Evolutionary conservation across 2,888 invertebrate species (phyloP).

Genomic region (Chaitophorus viminalis): DNA sequence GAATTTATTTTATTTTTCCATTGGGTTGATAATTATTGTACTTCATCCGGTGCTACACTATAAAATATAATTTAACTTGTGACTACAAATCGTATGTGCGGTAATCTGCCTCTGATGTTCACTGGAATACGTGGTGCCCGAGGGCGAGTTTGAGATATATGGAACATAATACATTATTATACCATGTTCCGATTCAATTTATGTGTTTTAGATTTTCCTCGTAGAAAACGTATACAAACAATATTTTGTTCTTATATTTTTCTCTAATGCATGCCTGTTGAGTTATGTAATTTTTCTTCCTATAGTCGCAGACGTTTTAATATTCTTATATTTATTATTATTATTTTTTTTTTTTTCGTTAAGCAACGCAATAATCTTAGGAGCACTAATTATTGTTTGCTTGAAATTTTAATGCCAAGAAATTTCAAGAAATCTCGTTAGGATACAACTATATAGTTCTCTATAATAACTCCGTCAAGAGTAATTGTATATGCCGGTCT

Average conservation of each 20-base stretch:
- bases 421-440: background rate
- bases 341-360: background rate
- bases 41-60: too few species aligned
- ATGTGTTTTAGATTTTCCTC: background rate
- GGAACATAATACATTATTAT: background rate
- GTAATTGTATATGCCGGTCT: background rate
- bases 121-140: background rate
- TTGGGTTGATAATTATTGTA: too few species aligned
- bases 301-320: background rate
- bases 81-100: background rate
- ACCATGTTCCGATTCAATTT: background rate
- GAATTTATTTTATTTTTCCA: too few species aligned
- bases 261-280: background rate
- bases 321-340: background rate
- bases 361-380: background rate
- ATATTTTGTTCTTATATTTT: background rate
- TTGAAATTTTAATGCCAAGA: background rate
- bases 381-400: background rate
- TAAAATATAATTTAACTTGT: background rate
- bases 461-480: background rate
- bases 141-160: background rate
- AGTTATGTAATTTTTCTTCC: background rate
- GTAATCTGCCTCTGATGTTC: background rate
- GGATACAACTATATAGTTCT: background rate
- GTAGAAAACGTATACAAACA: background rate